phyloP scores from a whole-genome alignment of 2,888 invertebrate genomes.

The Cerastis rubricosa region DNA sequence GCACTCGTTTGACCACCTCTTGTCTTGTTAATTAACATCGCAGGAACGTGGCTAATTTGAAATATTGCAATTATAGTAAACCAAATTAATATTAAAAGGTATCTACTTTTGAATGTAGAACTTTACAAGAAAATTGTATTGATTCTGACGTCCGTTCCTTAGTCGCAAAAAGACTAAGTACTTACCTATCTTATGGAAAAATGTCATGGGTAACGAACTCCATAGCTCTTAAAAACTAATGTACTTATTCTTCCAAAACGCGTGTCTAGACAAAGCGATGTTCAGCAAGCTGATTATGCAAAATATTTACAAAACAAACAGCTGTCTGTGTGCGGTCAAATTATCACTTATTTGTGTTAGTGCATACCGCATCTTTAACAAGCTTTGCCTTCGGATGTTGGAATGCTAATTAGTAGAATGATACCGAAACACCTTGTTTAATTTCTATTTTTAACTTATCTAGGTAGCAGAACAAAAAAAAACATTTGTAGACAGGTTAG shows the following conservation, averaged over 20 bases:
- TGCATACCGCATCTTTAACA: constrained; percentile 33
- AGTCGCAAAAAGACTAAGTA: no score
- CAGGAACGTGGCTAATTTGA: neutral
- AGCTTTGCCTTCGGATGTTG: constrained; percentile 21
- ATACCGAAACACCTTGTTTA: constrained; percentile 9
- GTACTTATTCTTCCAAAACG: constrained; percentile 16
- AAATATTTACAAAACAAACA: constrained; percentile 44
- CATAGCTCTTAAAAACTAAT: neutral
- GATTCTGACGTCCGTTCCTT: no score
- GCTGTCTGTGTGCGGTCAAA: constrained; percentile 14
- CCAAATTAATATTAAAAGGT: no score
- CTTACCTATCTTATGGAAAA: no score
- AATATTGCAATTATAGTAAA: no score
- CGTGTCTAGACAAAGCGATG: constrained; percentile 37
- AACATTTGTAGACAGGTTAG: neutral
- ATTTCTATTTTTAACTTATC: constrained; percentile 9
- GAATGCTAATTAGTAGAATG: constrained; percentile 30
- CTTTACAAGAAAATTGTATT: no score
- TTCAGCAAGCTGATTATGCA: constrained; percentile 36
- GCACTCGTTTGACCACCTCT: neutral
- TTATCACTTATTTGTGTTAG: constrained; percentile 45
- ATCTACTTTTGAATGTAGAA: no score
- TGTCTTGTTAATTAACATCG: neutral
- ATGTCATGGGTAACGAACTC: no score
- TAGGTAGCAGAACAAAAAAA: neutral